phyloP scores from a whole-genome alignment of 2,797 vertebrate genomes.

The Esox masquinongy region DNA sequence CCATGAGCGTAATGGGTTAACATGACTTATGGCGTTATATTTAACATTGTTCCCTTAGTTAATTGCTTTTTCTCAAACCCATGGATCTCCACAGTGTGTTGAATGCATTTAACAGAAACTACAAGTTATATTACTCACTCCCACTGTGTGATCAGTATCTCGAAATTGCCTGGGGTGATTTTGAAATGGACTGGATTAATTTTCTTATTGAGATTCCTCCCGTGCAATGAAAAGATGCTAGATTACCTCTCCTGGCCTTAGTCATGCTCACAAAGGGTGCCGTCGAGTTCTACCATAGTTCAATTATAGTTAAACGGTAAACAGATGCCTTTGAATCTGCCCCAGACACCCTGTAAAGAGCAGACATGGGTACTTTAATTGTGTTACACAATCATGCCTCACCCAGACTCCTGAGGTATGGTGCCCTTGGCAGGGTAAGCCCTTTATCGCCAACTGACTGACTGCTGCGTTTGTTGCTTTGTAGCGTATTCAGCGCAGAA shows the following conservation, averaged over 20 bases:
- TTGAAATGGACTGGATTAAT: slow-evolving; percentile 34
- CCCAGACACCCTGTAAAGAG: slow-evolving; percentile 38
- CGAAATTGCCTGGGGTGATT: slow-evolving; percentile 5
- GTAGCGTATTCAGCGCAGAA: slow-evolving; percentile 28
- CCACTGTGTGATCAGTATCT: not conserved
- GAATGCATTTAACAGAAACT: not conserved
- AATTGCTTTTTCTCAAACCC: not conserved
- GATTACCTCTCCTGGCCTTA: slow-evolving; percentile 54
- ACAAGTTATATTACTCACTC: not conserved
- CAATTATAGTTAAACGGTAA: slow-evolving; percentile 70
- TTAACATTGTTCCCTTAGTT: not conserved
- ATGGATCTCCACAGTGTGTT: not conserved
- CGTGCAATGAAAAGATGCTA: slow-evolving; percentile 58
- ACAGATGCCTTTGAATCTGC: slow-evolving; percentile 64
- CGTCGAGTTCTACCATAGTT: slow-evolving; percentile 52
- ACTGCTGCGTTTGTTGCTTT: slow-evolving; percentile 42
- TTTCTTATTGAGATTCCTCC: slow-evolving; percentile 30
- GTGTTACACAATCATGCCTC: slow-evolving; percentile 57
- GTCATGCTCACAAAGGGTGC: slow-evolving; percentile 41
- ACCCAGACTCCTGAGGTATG: slow-evolving; percentile 42
- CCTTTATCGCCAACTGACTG: slow-evolving; percentile 56
- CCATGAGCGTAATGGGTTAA: not conserved
- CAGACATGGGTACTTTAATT: slow-evolving; percentile 41
- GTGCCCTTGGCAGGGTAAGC: slow-evolving; percentile 37
- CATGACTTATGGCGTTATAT: not conserved